phyloP scores from a whole-genome alignment of 2,797 vertebrate genomes.

The Protosalanx chinensis region DNA sequence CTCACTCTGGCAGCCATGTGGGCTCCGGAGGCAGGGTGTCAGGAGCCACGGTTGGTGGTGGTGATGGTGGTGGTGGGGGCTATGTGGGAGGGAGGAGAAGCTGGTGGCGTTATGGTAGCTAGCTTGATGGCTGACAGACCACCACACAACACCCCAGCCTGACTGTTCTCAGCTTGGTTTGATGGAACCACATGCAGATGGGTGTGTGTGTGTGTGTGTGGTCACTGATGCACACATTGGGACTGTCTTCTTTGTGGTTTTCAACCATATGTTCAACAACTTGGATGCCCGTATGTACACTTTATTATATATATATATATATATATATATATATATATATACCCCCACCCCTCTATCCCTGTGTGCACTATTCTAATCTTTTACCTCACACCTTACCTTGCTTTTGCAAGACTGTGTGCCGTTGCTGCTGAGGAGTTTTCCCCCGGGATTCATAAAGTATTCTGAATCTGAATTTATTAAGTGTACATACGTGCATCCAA shows the following conservation, averaged over 20 bases:
- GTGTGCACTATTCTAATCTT: too few species aligned
- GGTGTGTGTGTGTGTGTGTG: conserved; percentile 5
- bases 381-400: too few species aligned
- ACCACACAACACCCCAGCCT: neutral
- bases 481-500: too few species aligned
- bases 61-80: neutral
- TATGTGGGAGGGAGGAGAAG: neutral
- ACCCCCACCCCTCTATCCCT: too few species aligned
- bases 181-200: neutral
- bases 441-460: too few species aligned
- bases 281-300: too few species aligned
- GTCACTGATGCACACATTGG: too few species aligned
- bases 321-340: too few species aligned
- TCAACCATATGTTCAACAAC: conserved; percentile 23
- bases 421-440: too few species aligned
- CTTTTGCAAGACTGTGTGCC: too few species aligned
- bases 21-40: neutral
- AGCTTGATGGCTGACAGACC: neutral
- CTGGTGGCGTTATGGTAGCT: neutral
- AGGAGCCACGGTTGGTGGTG: neutral
- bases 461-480: too few species aligned
- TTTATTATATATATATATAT: too few species aligned
- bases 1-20: neutral
- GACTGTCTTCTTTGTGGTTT: conserved; percentile 8
- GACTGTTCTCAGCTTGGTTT: neutral